Percentiles rank a stretch among this genome's conserved stretches.
Evolutionary conservation across 2,797 vertebrate genomes (phyloP).

Genomic region (Threskiornis aethiopicus): DNA sequence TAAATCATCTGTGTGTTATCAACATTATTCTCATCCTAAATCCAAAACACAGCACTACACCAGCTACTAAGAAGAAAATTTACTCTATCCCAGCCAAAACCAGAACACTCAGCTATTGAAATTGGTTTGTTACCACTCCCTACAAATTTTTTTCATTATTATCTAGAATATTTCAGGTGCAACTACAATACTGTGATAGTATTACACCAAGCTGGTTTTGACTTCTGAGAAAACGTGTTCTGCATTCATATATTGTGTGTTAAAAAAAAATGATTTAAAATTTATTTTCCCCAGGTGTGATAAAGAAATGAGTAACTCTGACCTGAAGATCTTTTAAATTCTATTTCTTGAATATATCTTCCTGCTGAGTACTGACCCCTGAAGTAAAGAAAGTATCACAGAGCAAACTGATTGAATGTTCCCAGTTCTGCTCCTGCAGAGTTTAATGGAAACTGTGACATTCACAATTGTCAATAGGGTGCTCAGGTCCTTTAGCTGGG

Average conservation of each 20-base stretch:
- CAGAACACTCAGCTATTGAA: neutral
- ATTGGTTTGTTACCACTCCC: neutral
- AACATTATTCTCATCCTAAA: too few species aligned
- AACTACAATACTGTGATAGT: neutral
- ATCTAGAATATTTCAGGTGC: neutral
- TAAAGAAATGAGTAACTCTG: neutral
- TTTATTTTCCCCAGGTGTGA: neutral
- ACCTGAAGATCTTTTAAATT: neutral
- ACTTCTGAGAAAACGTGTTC: neutral
- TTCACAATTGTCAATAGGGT: neutral
- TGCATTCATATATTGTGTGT: neutral
- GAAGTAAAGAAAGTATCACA: neutral
- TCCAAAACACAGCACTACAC: too few species aligned
- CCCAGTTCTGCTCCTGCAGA: neutral
- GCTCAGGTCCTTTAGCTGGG: neutral
- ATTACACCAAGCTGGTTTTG: neutral
- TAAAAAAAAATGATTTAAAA: neutral
- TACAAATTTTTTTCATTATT: neutral
- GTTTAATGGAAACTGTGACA: neutral
- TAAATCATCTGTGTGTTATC: too few species aligned
- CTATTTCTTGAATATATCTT: neutral
- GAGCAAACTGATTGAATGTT: neutral
- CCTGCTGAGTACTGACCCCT: neutral
- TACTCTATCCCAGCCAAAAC: too few species aligned
- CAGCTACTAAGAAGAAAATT: too few species aligned